Evolutionary conservation across 2,888 invertebrate genomes (phyloP), one percentile per base, ranked within the genome.

Genomic region (Pomacea canaliculata): DNA sequence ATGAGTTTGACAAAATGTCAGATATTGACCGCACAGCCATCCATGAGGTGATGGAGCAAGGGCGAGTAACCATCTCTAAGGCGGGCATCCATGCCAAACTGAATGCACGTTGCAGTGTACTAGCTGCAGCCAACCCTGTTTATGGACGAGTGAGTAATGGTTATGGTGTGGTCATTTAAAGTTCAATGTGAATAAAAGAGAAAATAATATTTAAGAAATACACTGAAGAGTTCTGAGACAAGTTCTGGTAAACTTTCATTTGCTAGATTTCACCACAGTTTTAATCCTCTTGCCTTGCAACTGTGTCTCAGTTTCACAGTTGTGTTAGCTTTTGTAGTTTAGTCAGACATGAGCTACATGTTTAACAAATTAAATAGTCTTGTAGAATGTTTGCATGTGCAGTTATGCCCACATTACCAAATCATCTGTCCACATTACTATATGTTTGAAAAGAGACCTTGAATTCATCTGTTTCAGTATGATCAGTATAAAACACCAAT

Each of bases 11-110:
- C 92, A 92, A 92, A 93, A 99, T 99, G 99, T 97, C 97, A 0
- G 99, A 99, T 91, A 95, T 98, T 80, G 99, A 99, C 92, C 94
- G 99, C 87, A 99, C 99, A 0, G 98, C 99, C 63, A 99, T 99
- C 83, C 99, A 99, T 91, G 99, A 99, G 93, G 99, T 99, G 9
- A 97, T 99, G 99, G 99, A 99, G 92, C 99, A 99, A 91, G 99
- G 99, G 9, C 90, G 93, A 71, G 93, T 99, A 7, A 98, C 99
- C 13, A 99, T 99, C 87, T 96, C 99, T 27, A 99, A 99, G 92
- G 99, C 99, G 46, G 99, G 94, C 12, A 99, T 99, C 80, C 99
- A 99, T 91, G 98, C 99, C 7, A 95, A 97, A 74, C 93, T 99
- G 79, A 99, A 99, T 92, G 99, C 99, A 1, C 93, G 99, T 51